Base-by-base conservation (phyloP, 2,888 invertebrate species). In the Griposia aprilina region DNA sequence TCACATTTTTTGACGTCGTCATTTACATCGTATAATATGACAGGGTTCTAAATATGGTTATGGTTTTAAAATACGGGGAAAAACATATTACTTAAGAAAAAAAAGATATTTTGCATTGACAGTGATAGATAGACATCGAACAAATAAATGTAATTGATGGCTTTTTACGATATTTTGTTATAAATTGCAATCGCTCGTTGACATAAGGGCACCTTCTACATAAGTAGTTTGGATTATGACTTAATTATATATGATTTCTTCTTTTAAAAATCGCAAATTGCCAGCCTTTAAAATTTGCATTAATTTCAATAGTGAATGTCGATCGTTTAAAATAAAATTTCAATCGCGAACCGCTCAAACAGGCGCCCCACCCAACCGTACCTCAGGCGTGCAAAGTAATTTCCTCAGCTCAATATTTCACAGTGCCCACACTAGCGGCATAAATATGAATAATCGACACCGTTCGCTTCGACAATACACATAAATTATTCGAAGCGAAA, bases 361-460 rank as follows among this genome's bases (percentile, higher is more conserved):
- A 15, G 23, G 5, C 20, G 2, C 74, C 70, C 71, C 71, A 74
- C 76, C 83, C 76, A 59, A 81, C 75, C 68, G 83, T 89, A 90
- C 92, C 91, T 88, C 85, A 83, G 90, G 91, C 92, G 90, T 87
- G 90, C 91, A 89, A 91, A 92, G 92, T 92, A 92, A 93, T 93
- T 92, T 92, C 92, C 92, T 90, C 87, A 82, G 87, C 88, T 90
- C 93, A 90, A 93, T 93, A 93, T 92, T 92, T 93, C 93, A 92
- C 89, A 85, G 89, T 86, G 90, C 91, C 91, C 92, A 91, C 93
- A 92, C 92, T 90, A 90, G 89, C 90, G 89, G 91, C 92, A 93
- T 94, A 93, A 94, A 94, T 94, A 94, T 94, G 94, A 94, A 94
- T 94, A 93, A 94, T 94, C 92, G 92, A 90, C 91, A 89, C 86